A percentile compares a stretch with the other conserved stretches of the same genome.
phyloP scores from a whole-genome alignment of 30 jellyfish, hydroid and myxozoan genomes.

The Aurelia coerulea region DNA sequence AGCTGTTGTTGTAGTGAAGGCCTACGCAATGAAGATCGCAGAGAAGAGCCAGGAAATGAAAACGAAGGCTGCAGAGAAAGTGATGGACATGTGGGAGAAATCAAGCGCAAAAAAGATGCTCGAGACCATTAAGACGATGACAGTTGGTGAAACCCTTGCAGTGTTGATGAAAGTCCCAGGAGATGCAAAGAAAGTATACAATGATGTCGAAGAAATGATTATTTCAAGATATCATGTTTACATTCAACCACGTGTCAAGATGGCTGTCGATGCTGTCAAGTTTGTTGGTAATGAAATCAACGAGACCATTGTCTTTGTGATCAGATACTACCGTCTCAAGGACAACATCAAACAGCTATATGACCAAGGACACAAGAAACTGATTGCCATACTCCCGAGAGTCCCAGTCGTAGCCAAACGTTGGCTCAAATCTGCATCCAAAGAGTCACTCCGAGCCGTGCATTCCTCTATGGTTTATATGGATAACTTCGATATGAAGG shows the following conservation, averaged over 20 bases:
- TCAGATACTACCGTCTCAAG: constrained; percentile 73
- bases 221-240: constrained; percentile 19
- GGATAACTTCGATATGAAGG: constrained; percentile 63
- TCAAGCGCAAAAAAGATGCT: constrained; percentile 44
- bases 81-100: constrained; percentile 64
- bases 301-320: constrained; percentile 79
- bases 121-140: constrained; percentile 56
- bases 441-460: constrained; percentile 53
- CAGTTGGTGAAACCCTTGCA: constrained; percentile 85
- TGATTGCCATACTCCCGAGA: constrained; percentile 43
- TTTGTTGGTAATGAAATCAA: constrained; percentile 85
- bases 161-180: constrained; percentile 76
- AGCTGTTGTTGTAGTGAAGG: constrained; percentile 3
- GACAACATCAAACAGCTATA: constrained; percentile 41
- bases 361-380: constrained; percentile 11
- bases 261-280: constrained; percentile 28
- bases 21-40: neutral
- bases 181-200: constrained; percentile 29
- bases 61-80: constrained; percentile 39
- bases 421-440: constrained; percentile 12
- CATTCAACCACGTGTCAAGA: constrained; percentile 65
- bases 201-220: constrained; percentile 4
- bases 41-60: constrained; percentile 9
- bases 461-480: constrained; percentile 57
- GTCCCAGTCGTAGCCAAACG: constrained; percentile 58